Percentiles rank a stretch among this genome's conserved stretches.
Conservation (phyloP, 2,113 vertebrate genomes). For the Bubalus kerabau region DNA sequence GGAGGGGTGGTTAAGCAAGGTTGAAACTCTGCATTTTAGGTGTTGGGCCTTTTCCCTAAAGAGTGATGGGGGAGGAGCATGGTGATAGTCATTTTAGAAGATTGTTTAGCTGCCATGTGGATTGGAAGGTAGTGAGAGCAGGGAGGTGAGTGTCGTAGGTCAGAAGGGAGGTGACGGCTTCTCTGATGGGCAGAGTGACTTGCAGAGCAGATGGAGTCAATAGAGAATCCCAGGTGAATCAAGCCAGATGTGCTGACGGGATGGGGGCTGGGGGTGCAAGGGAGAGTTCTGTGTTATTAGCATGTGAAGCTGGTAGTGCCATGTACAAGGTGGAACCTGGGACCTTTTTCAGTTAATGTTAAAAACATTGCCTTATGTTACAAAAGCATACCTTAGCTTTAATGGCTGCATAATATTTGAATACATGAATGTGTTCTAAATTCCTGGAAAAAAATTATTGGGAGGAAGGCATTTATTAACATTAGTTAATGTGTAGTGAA, state of each 20-base stretch:
- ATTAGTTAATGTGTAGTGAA: not conserved
- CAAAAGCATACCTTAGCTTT: not conserved
- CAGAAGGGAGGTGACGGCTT: not conserved
- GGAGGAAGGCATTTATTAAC: not conserved
- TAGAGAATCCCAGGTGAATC: not conserved
- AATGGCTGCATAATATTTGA: not conserved
- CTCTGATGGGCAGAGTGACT: not conserved
- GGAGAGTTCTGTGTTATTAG: not conserved
- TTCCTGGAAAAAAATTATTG: not conserved
- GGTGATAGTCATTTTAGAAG: not conserved
- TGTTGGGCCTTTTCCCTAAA: not conserved
- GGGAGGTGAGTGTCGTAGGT: not conserved
- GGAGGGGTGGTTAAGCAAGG: not conserved
- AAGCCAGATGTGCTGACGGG: not conserved
- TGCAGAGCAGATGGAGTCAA: not conserved
- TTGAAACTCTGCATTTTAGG: not conserved
- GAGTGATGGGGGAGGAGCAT: not conserved
- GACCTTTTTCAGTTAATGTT: not conserved
- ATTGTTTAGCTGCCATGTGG: not conserved
- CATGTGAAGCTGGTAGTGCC: not conserved
- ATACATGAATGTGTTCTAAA: not conserved
- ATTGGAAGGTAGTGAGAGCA: not conserved
- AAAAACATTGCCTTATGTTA: not conserved
- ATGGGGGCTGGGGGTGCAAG: too few relatives aligned
- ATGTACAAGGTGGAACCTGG: not conserved